Conservation (phyloP, 2,113 vertebrate genomes). For the Pagrus major region DNA sequence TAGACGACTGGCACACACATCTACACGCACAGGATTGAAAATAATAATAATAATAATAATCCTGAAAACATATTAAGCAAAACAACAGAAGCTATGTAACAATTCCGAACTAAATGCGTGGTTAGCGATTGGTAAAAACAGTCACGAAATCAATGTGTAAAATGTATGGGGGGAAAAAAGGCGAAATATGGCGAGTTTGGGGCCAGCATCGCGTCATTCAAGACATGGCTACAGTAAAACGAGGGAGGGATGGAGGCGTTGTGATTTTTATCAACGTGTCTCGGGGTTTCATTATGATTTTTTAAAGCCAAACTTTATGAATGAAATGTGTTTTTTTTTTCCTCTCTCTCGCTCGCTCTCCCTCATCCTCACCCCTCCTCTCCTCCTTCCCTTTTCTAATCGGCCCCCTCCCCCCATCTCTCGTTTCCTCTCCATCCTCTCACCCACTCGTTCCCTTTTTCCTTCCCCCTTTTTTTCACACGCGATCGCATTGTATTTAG, state of each 20-base stretch:
- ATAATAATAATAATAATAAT: not conserved
- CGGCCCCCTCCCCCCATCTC: constrained; percentile 74
- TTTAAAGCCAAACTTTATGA: constrained; percentile 93
- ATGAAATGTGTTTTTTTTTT: constrained; percentile 88
- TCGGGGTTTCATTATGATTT: constrained; percentile 89
- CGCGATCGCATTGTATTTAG: constrained; percentile 56
- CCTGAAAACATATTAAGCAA: not conserved
- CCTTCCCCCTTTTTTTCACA: constrained; percentile 13
- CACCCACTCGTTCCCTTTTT: constrained; percentile 68
- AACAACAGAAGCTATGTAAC: constrained; percentile 31
- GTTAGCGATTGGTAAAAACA: constrained; percentile 58
- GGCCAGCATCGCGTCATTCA: constrained; percentile 74
- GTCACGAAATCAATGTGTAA: constrained; percentile 80
- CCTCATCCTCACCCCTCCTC: constrained; percentile 79
- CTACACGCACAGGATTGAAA: not conserved
- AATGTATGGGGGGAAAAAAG: constrained; percentile 64
- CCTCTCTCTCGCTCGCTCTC: constrained; percentile 65
- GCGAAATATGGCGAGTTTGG: constrained; percentile 81
- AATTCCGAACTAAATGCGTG: constrained; percentile 65
- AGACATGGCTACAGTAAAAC: constrained; percentile 59
- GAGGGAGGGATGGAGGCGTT: constrained; percentile 78
- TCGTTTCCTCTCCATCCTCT: constrained; percentile 74
- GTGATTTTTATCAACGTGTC: constrained; percentile 87
- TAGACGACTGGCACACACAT: constrained; percentile 43
- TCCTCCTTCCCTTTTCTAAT: constrained; percentile 78